phyloP scores from a whole-genome alignment of 2,888 invertebrate species.

The Andrena fulva region DNA sequence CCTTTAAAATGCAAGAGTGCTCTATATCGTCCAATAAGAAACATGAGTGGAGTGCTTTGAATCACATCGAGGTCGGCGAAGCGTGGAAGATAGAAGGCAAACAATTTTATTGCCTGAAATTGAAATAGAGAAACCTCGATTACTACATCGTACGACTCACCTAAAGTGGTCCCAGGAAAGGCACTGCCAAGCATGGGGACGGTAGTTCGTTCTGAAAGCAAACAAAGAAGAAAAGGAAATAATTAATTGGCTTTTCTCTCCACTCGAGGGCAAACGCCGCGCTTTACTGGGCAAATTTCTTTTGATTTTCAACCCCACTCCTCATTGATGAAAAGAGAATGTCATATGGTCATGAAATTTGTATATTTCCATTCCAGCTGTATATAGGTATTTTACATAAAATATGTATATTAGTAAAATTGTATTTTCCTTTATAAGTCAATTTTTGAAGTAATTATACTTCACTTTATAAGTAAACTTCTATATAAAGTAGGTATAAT shows the following conservation, averaged over 20 bases:
- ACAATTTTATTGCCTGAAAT: slow-evolving; percentile 57
- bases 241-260: slow-evolving; percentile 30
- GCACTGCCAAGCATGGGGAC: slow-evolving; percentile 75
- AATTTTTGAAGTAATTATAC: too few species aligned
- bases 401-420: too few species aligned
- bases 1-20: slow-evolving; percentile 51
- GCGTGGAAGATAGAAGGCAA: slow-evolving; percentile 49
- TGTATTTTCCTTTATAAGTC: too few species aligned
- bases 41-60: slow-evolving; percentile 39
- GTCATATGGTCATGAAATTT: neutral
- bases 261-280: neutral
- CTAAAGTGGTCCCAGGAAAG: slow-evolving; percentile 74
- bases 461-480: too few species aligned
- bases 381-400: too few species aligned
- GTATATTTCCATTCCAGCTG: too few species aligned
- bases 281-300: slow-evolving; percentile 14
- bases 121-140: slow-evolving; percentile 56
- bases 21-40: slow-evolving; percentile 54
- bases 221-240: slow-evolving; percentile 35
- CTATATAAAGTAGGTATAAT: too few species aligned
- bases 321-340: neutral
- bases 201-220: slow-evolving; percentile 75
- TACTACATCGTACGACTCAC: slow-evolving; percentile 66
- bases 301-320: neutral
- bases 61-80: slow-evolving; percentile 37